Evolutionary conservation across 2,113 vertebrate species (phyloP), one percentile per base, ranked within the genome.

Genomic region (Zosterops japonicus): DNA sequence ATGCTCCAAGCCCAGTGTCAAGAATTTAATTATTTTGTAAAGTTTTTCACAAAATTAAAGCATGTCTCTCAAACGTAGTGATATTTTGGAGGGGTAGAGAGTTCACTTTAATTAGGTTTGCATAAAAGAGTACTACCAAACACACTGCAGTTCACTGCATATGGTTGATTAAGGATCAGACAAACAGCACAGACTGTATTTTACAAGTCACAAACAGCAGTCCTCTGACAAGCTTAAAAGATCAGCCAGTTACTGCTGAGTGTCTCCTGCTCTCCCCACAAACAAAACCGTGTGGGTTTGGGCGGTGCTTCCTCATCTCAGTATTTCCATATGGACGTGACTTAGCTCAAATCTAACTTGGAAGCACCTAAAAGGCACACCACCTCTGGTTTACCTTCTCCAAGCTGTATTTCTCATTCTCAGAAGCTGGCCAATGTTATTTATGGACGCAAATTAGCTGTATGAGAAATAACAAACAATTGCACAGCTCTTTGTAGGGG

Each of bases 201-300:
- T 84, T 63, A 55, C 11, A 59, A 64, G 53, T 33, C 36, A 69
- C 3, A 15, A 94, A 47, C n/a, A 84, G 46, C 46, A 85, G 41
- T 29, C 27, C 56, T 63, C 35, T 71, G 29, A 83, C 1, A 3
- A 88, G 60, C 47, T 90, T 87, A 81, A 41, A 93, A 84, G 44
- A 84, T 71, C 78, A 90, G 69, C 14, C 78, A 79, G 57, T 39
- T 84, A 82, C 27, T 76, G 69, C 57, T 64, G 57, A 93, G 23
- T 0, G 4, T 31, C 39, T 18, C 12, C 17, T 39, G 17, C 9
- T 42, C 63, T 49, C 7, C 9, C 4, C 0, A 0, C 79, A 69
- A 35, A 69, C 24, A 8, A 22, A 68, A 49, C 3, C 3, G 1
- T 21, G 19, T 2, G 23, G 29, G 6, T 46, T 68, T 88, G 49